Conservation (phyloP, 1,140 invertebrate genomes). For the Gryon sp. region DNA sequence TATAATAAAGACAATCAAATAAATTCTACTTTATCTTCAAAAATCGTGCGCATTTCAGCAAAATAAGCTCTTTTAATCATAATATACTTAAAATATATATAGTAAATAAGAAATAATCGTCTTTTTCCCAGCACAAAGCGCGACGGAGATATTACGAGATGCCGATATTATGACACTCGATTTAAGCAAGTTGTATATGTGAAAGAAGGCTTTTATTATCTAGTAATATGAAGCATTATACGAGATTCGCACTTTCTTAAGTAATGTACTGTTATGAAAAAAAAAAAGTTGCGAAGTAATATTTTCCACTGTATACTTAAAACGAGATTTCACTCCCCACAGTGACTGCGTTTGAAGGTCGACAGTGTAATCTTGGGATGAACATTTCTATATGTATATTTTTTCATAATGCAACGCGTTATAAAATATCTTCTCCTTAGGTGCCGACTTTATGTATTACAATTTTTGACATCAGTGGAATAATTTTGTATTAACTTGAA, state of each 20-base stretch:
- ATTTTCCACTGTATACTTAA: constrained; percentile 51
- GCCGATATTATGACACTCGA: constrained; percentile 50
- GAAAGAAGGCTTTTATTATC: constrained; percentile 47
- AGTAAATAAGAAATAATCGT: constrained; percentile 14
- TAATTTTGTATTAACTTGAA: too few relatives aligned
- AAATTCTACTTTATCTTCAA: too few relatives aligned
- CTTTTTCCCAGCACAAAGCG: constrained; percentile 12
- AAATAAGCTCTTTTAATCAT: constrained; percentile 9
- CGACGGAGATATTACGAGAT: constrained; percentile 31
- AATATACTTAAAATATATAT: constrained; percentile 10
- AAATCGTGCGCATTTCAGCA: not conserved
- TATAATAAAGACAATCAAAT: too few relatives aligned
- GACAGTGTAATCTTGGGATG: constrained; percentile 13
- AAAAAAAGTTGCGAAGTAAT: constrained; percentile 48
- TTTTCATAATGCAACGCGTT: constrained; percentile 7
- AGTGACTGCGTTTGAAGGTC: constrained; percentile 28
- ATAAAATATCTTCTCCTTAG: too few relatives aligned
- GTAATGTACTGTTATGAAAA: constrained; percentile 61
- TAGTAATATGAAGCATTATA: constrained; percentile 49
- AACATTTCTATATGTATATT: constrained; percentile 1
- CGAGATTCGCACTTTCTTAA: constrained; percentile 47
- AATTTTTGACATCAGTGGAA: too few relatives aligned
- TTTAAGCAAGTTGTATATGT: constrained; percentile 46
- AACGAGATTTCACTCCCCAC: constrained; percentile 27
- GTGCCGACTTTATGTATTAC: too few relatives aligned